Percentiles rank a stretch among this genome's conserved stretches.
Conservation (phyloP, 1,140 invertebrate species). For the Manduca sexta region DNA sequence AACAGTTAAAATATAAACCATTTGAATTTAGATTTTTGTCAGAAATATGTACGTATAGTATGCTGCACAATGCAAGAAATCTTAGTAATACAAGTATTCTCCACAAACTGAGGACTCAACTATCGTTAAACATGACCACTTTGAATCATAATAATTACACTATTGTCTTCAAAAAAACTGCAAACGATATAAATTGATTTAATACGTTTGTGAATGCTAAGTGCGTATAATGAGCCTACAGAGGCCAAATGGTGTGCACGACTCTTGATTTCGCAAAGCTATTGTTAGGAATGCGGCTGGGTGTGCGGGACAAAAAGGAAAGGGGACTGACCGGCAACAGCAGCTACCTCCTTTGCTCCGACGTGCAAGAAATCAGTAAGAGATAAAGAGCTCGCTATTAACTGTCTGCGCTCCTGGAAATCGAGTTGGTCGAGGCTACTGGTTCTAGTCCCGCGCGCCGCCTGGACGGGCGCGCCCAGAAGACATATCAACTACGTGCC, state of each 20-base stretch:
- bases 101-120: too few relatives aligned
- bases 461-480: slow-evolving; percentile 64
- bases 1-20: background rate
- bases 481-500: slow-evolving; percentile 69
- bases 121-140: too few relatives aligned
- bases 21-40: too few relatives aligned
- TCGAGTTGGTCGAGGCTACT: slow-evolving; percentile 91
- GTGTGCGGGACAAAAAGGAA: slow-evolving; percentile 26
- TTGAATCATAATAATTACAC: slow-evolving; percentile 5
- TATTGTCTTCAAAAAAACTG: too few relatives aligned
- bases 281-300: slow-evolving; percentile 43
- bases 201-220: background rate
- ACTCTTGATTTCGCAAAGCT: slow-evolving; percentile 43
- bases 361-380: slow-evolving; percentile 89
- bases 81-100: too few relatives aligned
- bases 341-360: slow-evolving; percentile 78
- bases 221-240: background rate
- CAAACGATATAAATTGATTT: too few relatives aligned
- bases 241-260: slow-evolving; percentile 8
- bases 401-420: slow-evolving; percentile 91
- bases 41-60: too few relatives aligned
- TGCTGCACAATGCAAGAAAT: too few relatives aligned
- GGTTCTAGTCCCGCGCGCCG: slow-evolving; percentile 75
- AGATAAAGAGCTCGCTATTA: slow-evolving; percentile 90
- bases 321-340: slow-evolving; percentile 63